Evolutionary conservation across 2,888 invertebrate species (phyloP).

Genomic region (Morpho helenor): DNA sequence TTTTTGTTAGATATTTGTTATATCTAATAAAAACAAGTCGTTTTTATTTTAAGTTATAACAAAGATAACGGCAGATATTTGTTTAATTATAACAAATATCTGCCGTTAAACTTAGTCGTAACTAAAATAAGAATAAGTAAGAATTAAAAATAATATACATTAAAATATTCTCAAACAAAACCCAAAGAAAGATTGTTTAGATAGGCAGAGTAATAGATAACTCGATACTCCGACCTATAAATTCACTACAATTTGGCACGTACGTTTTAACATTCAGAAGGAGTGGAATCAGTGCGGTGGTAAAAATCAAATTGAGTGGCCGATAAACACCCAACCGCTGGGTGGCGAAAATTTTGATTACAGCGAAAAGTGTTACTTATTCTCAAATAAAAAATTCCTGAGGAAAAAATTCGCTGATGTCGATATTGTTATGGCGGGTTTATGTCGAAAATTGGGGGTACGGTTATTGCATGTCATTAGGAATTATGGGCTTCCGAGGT

Average conservation of each 20-base stretch:
- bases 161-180: background rate
- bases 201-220: conserved; percentile 1
- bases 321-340: conserved; percentile 65
- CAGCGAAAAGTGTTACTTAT: conserved; percentile 75
- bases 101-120: no score
- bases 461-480: conserved; percentile 80
- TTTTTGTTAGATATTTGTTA: no score
- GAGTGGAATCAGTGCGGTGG: conserved; percentile 66
- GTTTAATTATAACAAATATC: no score
- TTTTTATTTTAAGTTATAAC: no score
- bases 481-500: conserved; percentile 77
- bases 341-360: conserved; percentile 71
- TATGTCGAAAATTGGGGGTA: conserved; percentile 78
- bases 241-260: conserved; percentile 38
- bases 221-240: conserved; percentile 5
- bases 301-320: conserved; percentile 77
- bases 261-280: conserved; percentile 52
- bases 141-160: no score
- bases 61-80: no score
- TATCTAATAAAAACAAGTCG: no score
- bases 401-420: conserved; percentile 73
- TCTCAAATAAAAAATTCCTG: conserved; percentile 69
- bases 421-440: conserved; percentile 80
- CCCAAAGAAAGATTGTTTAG: conserved; percentile 2
- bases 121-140: no score